phyloP scores from a whole-genome alignment of 2,113 vertebrate species.

The Halichoeres trimaculatus region DNA sequence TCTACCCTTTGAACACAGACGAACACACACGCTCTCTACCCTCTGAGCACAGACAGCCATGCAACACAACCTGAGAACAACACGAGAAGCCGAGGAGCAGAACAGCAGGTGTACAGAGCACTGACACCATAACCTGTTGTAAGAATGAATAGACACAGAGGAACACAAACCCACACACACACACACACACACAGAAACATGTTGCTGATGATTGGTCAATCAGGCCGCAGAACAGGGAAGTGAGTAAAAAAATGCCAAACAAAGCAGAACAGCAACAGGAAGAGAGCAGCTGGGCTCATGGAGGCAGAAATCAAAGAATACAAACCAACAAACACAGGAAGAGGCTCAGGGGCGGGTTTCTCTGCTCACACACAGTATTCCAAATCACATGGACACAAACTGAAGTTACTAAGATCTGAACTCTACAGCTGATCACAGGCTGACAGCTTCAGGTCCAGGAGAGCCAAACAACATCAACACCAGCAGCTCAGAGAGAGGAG shows the following conservation, averaged over 20 bases:
- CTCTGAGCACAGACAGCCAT: too few relatives aligned
- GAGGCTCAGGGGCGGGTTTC: slow-evolving; percentile 36
- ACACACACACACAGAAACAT: too few relatives aligned
- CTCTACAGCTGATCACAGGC: too few relatives aligned
- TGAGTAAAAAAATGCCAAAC: slow-evolving; percentile 22
- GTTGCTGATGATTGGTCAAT: slow-evolving; percentile 17
- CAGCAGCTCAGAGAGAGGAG: too few relatives aligned
- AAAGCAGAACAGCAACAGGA: slow-evolving; percentile 63
- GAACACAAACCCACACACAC: too few relatives aligned
- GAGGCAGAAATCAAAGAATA: slow-evolving; percentile 51
- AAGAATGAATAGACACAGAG: too few relatives aligned
- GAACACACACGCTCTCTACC: too few relatives aligned
- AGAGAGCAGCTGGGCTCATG: slow-evolving; percentile 37
- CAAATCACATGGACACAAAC: not conserved
- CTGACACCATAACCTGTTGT: not conserved
- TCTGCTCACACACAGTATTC: slow-evolving; percentile 4
- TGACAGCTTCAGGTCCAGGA: too few relatives aligned
- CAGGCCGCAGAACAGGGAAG: slow-evolving; percentile 60
- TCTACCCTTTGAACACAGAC: too few relatives aligned
- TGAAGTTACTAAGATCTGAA: too few relatives aligned
- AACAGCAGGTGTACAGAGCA: not conserved
- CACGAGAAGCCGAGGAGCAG: not conserved
- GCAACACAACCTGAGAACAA: too few relatives aligned
- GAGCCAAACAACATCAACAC: not conserved
- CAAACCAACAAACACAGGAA: slow-evolving; percentile 73